phyloP scores from a whole-genome alignment of 2,888 invertebrate species.

The Linnaemya tessellans region DNA sequence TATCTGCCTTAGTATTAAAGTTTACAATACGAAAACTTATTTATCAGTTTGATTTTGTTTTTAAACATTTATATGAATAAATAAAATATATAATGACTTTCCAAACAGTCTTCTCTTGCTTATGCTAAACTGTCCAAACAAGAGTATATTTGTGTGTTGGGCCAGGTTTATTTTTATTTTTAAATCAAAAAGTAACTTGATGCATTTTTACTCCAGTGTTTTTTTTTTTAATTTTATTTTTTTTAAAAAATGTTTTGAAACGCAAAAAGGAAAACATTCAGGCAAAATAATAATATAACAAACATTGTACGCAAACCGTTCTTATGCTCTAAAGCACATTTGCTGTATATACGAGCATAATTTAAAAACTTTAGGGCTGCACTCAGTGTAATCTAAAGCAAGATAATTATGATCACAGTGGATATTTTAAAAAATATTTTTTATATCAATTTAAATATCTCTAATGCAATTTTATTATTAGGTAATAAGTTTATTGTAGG shows the following conservation, averaged over 20 bases:
- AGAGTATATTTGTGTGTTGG: neutral
- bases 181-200: constrained; percentile 59
- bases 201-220: constrained; percentile 1
- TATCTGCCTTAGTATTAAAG: too few species aligned
- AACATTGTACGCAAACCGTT: constrained; percentile 46
- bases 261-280: constrained; percentile 11
- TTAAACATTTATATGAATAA: too few species aligned
- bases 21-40: too few species aligned
- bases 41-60: too few species aligned
- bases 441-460: too few species aligned
- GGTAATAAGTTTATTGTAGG: too few species aligned
- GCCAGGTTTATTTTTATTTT: constrained; percentile 12
- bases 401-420: too few species aligned
- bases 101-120: neutral
- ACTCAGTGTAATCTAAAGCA: neutral
- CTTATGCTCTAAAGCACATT: constrained; percentile 24
- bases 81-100: neutral
- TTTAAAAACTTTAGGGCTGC: neutral
- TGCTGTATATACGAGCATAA: neutral
- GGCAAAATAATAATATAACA: constrained; percentile 43
- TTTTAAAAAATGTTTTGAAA: constrained; percentile 37
- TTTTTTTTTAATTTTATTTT: neutral
- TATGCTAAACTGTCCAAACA: neutral
- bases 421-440: too few species aligned
- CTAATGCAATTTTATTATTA: too few species aligned